These are phyloP conservation scores for Talpa occidentalis DNA, from an alignment of 2,113 vertebrate species.

Conservation along the genomic window DNA sequence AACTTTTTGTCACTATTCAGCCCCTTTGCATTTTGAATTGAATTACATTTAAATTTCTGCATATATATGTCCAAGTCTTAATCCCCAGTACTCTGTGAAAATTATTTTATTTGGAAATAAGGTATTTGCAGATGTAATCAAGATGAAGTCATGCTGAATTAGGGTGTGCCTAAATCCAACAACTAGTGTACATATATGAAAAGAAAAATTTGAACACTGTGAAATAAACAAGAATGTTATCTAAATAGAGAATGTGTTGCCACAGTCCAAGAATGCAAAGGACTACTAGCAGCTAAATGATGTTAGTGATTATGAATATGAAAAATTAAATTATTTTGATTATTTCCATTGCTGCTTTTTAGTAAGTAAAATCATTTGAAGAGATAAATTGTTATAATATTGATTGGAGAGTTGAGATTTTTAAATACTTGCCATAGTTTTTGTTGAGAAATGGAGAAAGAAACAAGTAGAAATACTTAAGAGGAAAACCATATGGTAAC, in stretches of 20 bases:
- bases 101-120: neutral
- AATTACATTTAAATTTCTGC: neutral
- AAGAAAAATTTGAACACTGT: neutral
- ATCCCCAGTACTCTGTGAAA: neutral
- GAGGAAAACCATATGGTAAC: neutral
- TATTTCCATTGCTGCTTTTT: neutral
- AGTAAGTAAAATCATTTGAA: slow-evolving; percentile 2
- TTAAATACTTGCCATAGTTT: neutral
- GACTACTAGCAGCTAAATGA: neutral
- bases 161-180: neutral
- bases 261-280: neutral
- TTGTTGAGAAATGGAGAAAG: neutral
- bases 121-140: neutral
- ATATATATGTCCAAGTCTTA: neutral
- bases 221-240: neutral
- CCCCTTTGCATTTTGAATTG: neutral
- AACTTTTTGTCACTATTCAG: neutral
- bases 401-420: neutral
- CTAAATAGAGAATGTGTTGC: neutral
- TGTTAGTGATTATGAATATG: neutral
- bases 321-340: neutral
- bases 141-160: neutral
- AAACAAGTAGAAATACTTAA: neutral
- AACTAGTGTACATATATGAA: neutral
- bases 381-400: neutral